Conservation (phyloP, 2,888 invertebrate species). For the Mongoloraphidia duomilia region DNA sequence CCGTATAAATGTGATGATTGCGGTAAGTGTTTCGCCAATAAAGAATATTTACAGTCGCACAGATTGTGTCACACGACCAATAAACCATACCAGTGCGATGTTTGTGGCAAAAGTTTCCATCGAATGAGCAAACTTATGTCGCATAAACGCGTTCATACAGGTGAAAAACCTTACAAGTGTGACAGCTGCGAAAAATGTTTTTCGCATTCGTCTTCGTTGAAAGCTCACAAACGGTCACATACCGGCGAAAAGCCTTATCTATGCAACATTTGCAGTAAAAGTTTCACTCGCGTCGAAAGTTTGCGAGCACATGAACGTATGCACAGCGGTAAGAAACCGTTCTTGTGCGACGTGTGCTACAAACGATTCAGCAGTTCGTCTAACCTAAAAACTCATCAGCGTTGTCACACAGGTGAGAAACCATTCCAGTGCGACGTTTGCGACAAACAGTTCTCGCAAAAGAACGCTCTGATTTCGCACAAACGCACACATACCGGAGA, state of each 20-base stretch:
- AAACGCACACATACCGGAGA: not conserved
- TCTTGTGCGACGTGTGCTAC: not conserved
- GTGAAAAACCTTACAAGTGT: not conserved
- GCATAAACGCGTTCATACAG: not conserved
- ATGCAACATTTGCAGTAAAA: constrained; percentile 31
- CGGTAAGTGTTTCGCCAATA: no score
- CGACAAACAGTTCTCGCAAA: no score
- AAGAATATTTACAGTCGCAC: no score
- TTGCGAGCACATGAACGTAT: not conserved
- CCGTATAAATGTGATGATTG: no score
- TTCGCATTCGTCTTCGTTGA: no score
- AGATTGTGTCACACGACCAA: constrained; percentile 9
- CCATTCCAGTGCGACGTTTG: no score
- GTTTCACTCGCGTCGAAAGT: not conserved
- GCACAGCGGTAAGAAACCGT: constrained; percentile 2
- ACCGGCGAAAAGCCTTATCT: constrained; percentile 37
- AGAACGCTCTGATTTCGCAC: no score
- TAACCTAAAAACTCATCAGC: not conserved
- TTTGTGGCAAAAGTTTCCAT: constrained; percentile 27
- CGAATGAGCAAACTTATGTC: constrained; percentile 16
- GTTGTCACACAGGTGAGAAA: constrained; percentile 9
- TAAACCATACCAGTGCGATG: constrained; percentile 28
- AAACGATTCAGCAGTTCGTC: not conserved
- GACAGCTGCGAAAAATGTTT: not conserved
- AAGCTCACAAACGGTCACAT: constrained; percentile 32